Conservation (phyloP, 2,113 vertebrate genomes). For the Scopus umbretta region DNA sequence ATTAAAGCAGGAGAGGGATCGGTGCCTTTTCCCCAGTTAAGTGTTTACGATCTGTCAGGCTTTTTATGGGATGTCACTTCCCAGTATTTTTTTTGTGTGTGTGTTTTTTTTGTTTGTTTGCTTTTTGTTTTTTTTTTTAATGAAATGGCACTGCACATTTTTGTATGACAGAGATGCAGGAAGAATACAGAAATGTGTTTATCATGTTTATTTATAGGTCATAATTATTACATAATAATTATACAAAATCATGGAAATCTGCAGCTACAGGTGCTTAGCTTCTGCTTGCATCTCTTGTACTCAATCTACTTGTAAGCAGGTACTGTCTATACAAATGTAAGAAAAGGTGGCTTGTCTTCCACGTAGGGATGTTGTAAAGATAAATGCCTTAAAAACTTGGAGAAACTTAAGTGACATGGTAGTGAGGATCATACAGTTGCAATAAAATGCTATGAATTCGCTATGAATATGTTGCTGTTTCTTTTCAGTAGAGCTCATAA, state of each 20-base stretch:
- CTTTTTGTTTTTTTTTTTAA: neutral
- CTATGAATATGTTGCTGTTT: neutral
- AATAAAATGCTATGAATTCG: neutral
- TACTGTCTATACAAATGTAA: neutral
- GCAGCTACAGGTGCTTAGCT: neutral
- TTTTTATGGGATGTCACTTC: neutral
- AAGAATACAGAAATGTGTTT: neutral
- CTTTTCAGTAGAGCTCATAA: neutral
- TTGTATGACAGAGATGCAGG: neutral
- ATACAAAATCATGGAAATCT: neutral
- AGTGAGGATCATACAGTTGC: neutral
- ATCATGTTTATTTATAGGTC: neutral
- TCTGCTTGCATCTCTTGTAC: neutral
- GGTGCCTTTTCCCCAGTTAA: neutral
- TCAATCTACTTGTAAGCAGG: neutral
- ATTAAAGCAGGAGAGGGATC: neutral
- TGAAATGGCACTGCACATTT: neutral
- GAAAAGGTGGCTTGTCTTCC: neutral
- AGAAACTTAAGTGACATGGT: neutral
- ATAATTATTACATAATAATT: neutral
- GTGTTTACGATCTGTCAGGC: neutral
- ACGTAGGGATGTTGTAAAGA: neutral
- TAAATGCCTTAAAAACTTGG: neutral
- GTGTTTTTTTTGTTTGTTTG: too few relatives aligned
- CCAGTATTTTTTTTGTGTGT: neutral